Base-by-base conservation (phyloP, 1,140 invertebrate species). In the Calosoma granatense region DNA sequence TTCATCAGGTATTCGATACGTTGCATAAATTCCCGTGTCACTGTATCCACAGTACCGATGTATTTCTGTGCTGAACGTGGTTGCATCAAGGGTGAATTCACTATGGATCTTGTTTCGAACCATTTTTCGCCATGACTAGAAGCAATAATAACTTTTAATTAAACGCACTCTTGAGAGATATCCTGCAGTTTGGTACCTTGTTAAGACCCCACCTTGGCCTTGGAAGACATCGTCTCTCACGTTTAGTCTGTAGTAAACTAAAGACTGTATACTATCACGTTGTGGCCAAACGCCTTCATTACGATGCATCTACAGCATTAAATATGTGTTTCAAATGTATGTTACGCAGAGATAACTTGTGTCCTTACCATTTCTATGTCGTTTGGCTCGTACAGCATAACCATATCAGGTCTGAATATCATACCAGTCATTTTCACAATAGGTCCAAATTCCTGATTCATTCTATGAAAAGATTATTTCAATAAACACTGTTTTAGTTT, bases 81-180 rank as follows among this genome's bases (percentile, higher is more conserved):
- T 59, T 78, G 73, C 74, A 82, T 76, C 71, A 81, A 72, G 23
- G 75, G 67, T 56, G 75, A 76, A 63, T 81, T 80, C 22, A 78
- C 75, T 57, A 74, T 72, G 1, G 70, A 70, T 20, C 79, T 66
- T 21, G 80, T 71, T 22, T 76, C 64, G 57, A 74, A 71, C 78
- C 79, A 81, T 19, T 70, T 64, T 64, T 80, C 72, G 4, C 77
- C 78, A 30, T 78, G 74, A 20, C 79, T 81, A 56, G 39, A 56
- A 39, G n/a, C n/a, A n/a, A n/a, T n/a, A n/a, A n/a, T n/a, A n/a
- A n/a, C n/a, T n/a, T n/a, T n/a, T n/a, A 53, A 56, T 22, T 52
- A 14, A 22, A 57, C 15, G 26, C 17, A 3, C 30, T 20, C n/a
- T 14, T n/a, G 4, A 1, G 20, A 23, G 30, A n/a, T 14, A 55